These are phyloP conservation scores for Apamea monoglypha DNA, from an alignment of 2,888 invertebrate genomes.

Conservation along the genomic window DNA sequence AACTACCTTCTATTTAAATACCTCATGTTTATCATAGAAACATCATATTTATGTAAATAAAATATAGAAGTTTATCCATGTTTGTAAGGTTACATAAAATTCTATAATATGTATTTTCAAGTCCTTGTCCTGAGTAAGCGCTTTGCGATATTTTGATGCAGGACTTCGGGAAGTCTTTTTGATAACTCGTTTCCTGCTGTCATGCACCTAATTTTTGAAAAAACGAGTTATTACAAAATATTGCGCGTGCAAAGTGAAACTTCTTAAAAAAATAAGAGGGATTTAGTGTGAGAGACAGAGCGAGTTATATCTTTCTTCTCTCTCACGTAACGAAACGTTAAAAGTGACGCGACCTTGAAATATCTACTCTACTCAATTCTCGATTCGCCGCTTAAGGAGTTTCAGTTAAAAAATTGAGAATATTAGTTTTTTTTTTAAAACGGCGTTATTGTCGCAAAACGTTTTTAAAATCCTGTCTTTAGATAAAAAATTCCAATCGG, in stretches of 20 bases:
- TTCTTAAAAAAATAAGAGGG: neutral
- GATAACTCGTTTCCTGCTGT: neutral
- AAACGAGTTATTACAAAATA: neutral
- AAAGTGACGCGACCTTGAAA: neutral
- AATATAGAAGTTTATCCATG: conserved; percentile 7
- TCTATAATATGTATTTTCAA: neutral
- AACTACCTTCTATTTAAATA: conserved; percentile 26
- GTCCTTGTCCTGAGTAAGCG: neutral
- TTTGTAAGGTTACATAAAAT: neutral
- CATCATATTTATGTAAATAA: conserved; percentile 46
- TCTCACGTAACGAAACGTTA: neutral
- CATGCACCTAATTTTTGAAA: neutral
- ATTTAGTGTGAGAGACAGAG: neutral
- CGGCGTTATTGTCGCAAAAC: neutral
- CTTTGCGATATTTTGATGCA: neutral
- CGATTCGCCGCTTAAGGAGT: neutral
- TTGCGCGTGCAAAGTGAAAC: neutral
- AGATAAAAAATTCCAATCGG: conserved; percentile 6
- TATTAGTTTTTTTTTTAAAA: neutral
- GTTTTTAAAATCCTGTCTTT: neutral
- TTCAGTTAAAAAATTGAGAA: neutral
- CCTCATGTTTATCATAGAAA: conserved; percentile 34
- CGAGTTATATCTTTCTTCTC: neutral
- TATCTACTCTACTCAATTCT: neutral
- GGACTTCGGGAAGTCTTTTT: neutral